Percentiles rank a stretch among this genome's conserved stretches.
These are phyloP conservation scores for Orchesellides sinensis DNA, from an alignment of 2,888 invertebrate genomes.

Conservation along the genomic window DNA sequence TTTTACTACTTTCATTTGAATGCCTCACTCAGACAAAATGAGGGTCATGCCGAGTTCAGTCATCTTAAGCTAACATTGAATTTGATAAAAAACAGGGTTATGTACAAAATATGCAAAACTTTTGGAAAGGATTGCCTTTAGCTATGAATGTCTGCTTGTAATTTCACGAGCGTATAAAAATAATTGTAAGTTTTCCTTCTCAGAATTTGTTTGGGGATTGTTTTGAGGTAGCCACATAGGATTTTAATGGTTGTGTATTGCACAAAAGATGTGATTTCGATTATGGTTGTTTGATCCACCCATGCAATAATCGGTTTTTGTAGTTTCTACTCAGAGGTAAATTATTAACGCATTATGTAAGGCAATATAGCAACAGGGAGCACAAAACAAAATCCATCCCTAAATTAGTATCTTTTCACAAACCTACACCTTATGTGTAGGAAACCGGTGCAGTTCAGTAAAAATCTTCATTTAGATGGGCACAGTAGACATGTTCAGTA, in stretches of 20 bases:
- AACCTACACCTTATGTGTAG: slow-evolving; percentile 3
- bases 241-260: neutral
- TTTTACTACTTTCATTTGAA: neutral
- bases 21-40: neutral
- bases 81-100: neutral
- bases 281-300: slow-evolving; percentile 30
- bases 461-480: neutral
- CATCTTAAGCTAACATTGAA: neutral
- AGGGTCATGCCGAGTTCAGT: slow-evolving; percentile 5
- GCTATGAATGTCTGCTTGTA: neutral
- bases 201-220: neutral
- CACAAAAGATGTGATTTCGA: slow-evolving; percentile 14
- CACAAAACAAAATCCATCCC: neutral
- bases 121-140: no score
- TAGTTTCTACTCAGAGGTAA: slow-evolving; percentile 27
- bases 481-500: neutral
- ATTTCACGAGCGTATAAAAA: neutral
- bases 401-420: slow-evolving; percentile 1
- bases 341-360: slow-evolving; percentile 23
- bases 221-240: neutral
- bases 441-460: slow-evolving; percentile 33
- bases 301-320: slow-evolving; percentile 44
- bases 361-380: neutral
- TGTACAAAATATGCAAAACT: neutral
- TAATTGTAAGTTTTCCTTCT: slow-evolving; percentile 20